A percentile compares a stretch with the other conserved stretches of the same genome.
Evolutionary conservation across 2,888 invertebrate genomes (phyloP).

Genomic region (Sarcophaga rosellei): DNA sequence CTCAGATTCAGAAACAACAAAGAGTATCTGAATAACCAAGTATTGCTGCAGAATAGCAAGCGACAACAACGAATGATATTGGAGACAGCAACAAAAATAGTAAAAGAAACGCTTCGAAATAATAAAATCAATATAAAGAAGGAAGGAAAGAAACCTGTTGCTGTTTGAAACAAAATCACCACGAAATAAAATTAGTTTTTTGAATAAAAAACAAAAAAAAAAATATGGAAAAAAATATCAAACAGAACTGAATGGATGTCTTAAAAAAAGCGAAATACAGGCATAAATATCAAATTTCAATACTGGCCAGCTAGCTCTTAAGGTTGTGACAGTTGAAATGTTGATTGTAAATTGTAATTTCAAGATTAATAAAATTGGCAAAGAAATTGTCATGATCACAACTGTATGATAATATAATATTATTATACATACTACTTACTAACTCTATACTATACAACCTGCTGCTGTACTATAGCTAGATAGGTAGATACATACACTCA

Average conservation of each 20-base stretch:
- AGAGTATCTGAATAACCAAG: slow-evolving; percentile 44
- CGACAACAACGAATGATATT: not conserved
- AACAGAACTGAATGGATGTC: slow-evolving; percentile 32
- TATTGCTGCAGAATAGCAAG: slow-evolving; percentile 10
- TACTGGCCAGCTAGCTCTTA: slow-evolving; percentile 69
- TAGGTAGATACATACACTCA: too few species aligned
- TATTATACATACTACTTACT: slow-evolving; percentile 54
- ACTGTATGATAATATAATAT: slow-evolving; percentile 66
- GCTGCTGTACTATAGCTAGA: too few species aligned
- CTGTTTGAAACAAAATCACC: slow-evolving; percentile 50
- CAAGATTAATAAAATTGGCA: slow-evolving; percentile 79
- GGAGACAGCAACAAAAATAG: not conserved
- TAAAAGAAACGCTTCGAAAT: slow-evolving; percentile 2
- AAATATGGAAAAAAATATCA: slow-evolving; percentile 13
- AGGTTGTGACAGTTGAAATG: slow-evolving; percentile 66
- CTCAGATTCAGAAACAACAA: slow-evolving; percentile 22
- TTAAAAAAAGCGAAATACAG: slow-evolving; percentile 69
- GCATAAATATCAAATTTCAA: slow-evolving; percentile 79
- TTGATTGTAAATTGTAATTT: slow-evolving; percentile 77
- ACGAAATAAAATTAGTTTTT: slow-evolving; percentile 49
- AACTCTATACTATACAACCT: not conserved
- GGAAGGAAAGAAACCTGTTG: slow-evolving; percentile 60
- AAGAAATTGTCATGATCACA: slow-evolving; percentile 79
- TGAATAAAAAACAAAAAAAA: slow-evolving; percentile 1
- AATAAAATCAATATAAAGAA: slow-evolving; percentile 39